These are phyloP conservation scores for Hyperopisus bebe DNA, from an alignment of 2,113 vertebrate genomes.

Conservation along the genomic window DNA sequence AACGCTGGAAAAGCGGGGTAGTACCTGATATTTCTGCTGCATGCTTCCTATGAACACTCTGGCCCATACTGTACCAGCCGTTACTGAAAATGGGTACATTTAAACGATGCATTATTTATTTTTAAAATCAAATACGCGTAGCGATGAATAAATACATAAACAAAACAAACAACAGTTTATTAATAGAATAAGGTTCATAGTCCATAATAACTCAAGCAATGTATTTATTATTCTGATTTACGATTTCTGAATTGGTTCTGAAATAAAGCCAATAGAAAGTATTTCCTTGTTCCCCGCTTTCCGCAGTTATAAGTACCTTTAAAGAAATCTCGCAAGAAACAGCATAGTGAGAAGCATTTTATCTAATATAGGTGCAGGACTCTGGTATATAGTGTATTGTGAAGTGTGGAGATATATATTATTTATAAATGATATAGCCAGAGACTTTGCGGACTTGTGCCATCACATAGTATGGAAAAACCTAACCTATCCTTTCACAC, in stretches of 20 bases:
- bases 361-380: not conserved
- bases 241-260: not conserved
- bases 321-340: not conserved
- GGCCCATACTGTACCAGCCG: not conserved
- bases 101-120: not conserved
- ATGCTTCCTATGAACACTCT: not conserved
- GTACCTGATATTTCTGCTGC: not conserved
- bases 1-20: not conserved
- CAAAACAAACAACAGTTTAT: not conserved
- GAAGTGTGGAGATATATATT: not conserved
- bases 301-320: not conserved
- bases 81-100: not conserved
- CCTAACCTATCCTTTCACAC: not conserved
- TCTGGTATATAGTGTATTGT: not conserved
- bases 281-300: not conserved
- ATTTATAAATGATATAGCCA: not conserved
- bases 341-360: not conserved
- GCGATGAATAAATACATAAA: not conserved
- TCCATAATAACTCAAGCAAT: not conserved
- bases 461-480: not conserved
- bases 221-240: not conserved
- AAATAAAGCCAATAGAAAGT: not conserved
- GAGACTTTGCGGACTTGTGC: not conserved
- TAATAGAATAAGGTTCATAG: not conserved
- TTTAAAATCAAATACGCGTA: not conserved